Evolutionary conservation across 2,797 vertebrate genomes (phyloP).

Genomic region (Rhyacichthys aspro): DNA sequence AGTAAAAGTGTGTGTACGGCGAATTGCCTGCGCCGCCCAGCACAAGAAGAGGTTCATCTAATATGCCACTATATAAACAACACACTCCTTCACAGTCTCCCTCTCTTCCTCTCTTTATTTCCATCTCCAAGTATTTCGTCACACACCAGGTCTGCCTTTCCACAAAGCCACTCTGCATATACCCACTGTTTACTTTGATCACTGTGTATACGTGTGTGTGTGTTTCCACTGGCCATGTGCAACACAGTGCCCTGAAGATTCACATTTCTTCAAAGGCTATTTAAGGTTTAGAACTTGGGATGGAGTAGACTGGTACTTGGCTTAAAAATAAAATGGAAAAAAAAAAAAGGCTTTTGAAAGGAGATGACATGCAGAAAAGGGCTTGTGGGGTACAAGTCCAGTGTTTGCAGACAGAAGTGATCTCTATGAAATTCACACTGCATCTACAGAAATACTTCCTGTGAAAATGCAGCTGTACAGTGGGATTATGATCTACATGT

Average conservation of each 20-base stretch:
- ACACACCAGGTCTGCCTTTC: slow-evolving; percentile 32
- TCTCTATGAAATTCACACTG: neutral
- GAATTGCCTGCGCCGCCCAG: slow-evolving; percentile 13
- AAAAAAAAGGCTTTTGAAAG: neutral
- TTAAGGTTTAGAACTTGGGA: neutral
- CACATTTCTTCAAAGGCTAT: slow-evolving; percentile 7
- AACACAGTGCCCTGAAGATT: neutral
- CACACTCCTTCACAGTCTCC: slow-evolving; percentile 11
- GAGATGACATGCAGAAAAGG: neutral
- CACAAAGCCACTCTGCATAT: slow-evolving; percentile 24
- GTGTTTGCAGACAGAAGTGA: neutral
- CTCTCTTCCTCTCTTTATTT: slow-evolving; percentile 29
- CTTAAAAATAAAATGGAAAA: too few species aligned
- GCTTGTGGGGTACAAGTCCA: neutral
- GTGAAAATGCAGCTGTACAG: too few species aligned
- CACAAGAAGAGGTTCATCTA: slow-evolving; percentile 30
- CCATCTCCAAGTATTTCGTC: slow-evolving; percentile 28
- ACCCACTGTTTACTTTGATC: slow-evolving; percentile 29
- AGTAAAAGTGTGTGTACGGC: slow-evolving; percentile 4
- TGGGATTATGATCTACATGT: too few species aligned
- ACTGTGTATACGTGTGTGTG: neutral
- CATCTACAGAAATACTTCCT: too few species aligned
- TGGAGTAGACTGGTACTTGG: neutral
- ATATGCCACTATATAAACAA: slow-evolving; percentile 42
- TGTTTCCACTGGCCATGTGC: neutral